Conservation (phyloP, 2,888 invertebrate species). For the Tenthredo mesomela region DNA sequence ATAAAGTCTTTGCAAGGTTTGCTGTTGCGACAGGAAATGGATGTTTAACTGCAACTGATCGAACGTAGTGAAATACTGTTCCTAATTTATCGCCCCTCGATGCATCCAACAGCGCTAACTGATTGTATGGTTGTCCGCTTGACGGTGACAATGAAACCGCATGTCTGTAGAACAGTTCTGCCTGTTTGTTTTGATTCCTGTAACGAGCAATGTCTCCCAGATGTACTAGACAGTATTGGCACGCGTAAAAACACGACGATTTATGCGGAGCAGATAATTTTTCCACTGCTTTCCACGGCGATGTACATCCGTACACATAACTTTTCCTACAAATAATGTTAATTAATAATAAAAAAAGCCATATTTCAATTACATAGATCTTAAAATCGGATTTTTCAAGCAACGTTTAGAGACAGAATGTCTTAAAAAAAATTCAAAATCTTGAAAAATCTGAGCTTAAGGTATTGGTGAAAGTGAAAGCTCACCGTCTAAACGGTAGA, state of each 20-base stretch:
- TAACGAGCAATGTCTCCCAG: conserved; percentile 93
- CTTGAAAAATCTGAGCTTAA: background rate
- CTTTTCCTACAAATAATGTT: conserved; percentile 71
- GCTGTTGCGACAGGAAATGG: conserved; percentile 92
- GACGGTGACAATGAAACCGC: conserved; percentile 87
- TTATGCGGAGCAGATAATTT: conserved; percentile 79
- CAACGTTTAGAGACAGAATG: background rate
- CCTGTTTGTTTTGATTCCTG: conserved; percentile 88
- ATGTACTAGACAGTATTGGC: conserved; percentile 94
- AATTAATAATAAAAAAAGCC: conserved; percentile 3
- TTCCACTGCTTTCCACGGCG: conserved; percentile 77
- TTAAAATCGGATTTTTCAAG: background rate
- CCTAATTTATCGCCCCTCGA: conserved; percentile 89
- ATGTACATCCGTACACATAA: conserved; percentile 77
- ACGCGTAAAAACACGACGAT: conserved; percentile 90
- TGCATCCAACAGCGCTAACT: conserved; percentile 90
- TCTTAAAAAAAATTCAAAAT: background rate
- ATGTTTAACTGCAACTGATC: conserved; percentile 90
- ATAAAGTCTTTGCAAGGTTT: conserved; percentile 88
- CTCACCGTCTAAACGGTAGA: conserved; percentile 85
- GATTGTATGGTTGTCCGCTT: conserved; percentile 94
- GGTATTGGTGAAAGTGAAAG: background rate
- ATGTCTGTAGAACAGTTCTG: conserved; percentile 92
- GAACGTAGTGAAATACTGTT: conserved; percentile 92
- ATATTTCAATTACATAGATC: background rate